Base-by-base conservation (phyloP, 1,140 invertebrate genomes). In the Nephila pilipes region DNA sequence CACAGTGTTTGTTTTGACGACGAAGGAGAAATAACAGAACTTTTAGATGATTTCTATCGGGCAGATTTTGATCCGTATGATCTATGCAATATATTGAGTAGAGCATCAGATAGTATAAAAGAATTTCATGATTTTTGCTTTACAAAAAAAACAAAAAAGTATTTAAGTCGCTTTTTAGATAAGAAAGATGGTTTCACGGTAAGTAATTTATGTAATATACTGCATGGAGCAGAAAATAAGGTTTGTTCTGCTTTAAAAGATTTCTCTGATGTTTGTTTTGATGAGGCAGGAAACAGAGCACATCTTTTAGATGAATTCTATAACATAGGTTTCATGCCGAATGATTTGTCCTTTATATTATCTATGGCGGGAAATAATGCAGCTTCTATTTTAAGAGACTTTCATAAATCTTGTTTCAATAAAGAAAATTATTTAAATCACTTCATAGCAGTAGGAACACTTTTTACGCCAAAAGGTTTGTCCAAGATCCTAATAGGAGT, bases 371-470 rank as follows among this genome's bases (percentile, higher is more conserved):
- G 85, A 87, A 87, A 54, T 87, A 87, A 87, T 87, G 85, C 85
- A 1, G 25, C 85, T 87, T 87, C 32, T 87, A 87, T 87, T 87
- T 87, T 69, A 87, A 87, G 85, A 87, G 65, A 87, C 36, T 87
- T 87, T 87, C 85, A 87, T 87, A n/a, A 57, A 87, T 58, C 5
- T 32, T 87, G 85, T 46, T 87, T 87, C 65, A 87, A 20, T 36
- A 5, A 87, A 65, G 58, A 87, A 63, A 87, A 87, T 87, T 87
- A 87, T 87, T 87, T 87, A 87, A 63, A 87, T 87, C 85, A 87
- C 16, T 87, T 63, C 85, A 65, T 87, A 46, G 57, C 60, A 20
- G 85, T 46, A 32, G 8, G 16, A 57, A 57, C 32, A 18, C 58
- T 87, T 87, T 87, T 87, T 87, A 87, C 85, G 54, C 85, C 85